Conservation (phyloP, 2,113 vertebrate species). For the Trematocara unimaculatum region DNA sequence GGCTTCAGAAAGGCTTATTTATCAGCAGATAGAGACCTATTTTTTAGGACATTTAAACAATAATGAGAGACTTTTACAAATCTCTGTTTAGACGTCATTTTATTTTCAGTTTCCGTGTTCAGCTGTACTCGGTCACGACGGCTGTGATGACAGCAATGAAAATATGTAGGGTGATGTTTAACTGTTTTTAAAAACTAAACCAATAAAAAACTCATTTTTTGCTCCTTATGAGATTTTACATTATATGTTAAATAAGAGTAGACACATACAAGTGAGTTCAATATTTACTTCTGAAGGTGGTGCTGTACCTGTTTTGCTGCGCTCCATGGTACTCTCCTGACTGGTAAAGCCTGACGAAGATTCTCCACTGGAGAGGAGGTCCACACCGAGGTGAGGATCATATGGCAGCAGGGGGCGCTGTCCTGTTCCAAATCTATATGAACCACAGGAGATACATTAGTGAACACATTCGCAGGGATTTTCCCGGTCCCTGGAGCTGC, state of each 20-base stretch:
- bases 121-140: not conserved
- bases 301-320: conserved; percentile 80
- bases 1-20: not conserved
- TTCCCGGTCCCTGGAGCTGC: not conserved
- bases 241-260: not conserved
- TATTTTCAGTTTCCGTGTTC: not conserved
- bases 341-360: conserved; percentile 83
- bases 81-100: not conserved
- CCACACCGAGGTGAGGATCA: conserved; percentile 76
- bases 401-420: conserved; percentile 73
- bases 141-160: not conserved
- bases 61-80: not conserved
- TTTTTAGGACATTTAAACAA: not conserved
- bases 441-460: not conserved
- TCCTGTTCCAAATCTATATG: conserved; percentile 69
- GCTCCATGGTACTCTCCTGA: conserved; percentile 87
- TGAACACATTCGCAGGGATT: not conserved
- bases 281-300: not conserved
- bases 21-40: not conserved
- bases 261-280: not conserved
- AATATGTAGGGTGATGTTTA: not conserved
- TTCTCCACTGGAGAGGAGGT: conserved; percentile 79
- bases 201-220: not conserved
- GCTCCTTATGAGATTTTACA: not conserved
- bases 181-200: not conserved